phyloP scores from a whole-genome alignment of 2,888 invertebrate genomes.

The Drosophila mayaguana region DNA sequence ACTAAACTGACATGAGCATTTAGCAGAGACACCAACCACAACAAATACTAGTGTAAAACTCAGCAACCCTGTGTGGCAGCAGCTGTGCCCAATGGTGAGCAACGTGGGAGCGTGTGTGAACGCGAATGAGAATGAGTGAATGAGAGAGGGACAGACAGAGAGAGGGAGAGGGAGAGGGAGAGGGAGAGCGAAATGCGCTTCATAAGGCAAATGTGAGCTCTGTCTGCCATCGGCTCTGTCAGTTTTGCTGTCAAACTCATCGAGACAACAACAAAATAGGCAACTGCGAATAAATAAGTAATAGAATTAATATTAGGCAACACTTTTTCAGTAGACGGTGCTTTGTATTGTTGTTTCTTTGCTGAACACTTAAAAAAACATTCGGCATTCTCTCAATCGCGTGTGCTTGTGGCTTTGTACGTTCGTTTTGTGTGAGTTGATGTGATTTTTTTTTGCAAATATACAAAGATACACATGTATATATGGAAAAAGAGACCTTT shows the following conservation, averaged over 20 bases:
- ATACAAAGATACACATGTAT: not conserved
- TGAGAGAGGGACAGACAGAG: not conserved
- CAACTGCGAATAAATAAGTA: constrained; percentile 45
- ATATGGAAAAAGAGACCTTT: constrained; percentile 11
- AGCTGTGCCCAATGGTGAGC: constrained; percentile 5
- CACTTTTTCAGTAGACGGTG: constrained; percentile 17
- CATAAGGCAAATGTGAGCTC: constrained; percentile 19
- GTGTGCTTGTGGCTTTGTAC: constrained; percentile 2
- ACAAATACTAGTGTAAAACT: not conserved
- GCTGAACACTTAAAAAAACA: constrained; percentile 17
- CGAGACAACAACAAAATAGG: constrained; percentile 60
- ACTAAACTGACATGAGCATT: not conserved
- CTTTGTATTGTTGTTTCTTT: not conserved
- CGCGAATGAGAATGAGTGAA: not conserved
- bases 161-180: not conserved
- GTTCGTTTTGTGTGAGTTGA: constrained; percentile 8
- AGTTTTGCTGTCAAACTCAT: constrained; percentile 63
- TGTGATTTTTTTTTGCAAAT: constrained; percentile 24
- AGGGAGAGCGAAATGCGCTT: not conserved
- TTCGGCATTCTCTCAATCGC: constrained; percentile 20
- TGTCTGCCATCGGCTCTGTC: constrained; percentile 20
- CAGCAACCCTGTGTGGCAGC: constrained; percentile 37
- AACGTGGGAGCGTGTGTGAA: constrained; percentile 5
- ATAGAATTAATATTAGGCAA: constrained; percentile 41
- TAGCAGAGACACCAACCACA: constrained; percentile 34